Percentiles rank a stretch among this genome's conserved stretches.
Evolutionary conservation across 2,113 vertebrate species (phyloP).

Genomic region (Dermatemys mawii): DNA sequence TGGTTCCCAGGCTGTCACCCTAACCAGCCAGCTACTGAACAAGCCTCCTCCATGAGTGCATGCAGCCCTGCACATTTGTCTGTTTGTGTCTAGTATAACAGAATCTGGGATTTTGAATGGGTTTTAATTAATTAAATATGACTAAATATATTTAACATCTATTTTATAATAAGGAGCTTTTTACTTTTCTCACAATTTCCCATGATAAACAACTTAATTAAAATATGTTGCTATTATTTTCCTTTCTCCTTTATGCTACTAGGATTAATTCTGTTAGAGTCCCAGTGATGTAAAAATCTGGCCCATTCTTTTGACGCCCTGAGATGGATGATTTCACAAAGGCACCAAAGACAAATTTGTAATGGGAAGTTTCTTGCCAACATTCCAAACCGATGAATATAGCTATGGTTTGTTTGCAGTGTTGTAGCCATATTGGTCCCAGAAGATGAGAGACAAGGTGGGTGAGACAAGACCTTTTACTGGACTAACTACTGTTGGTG

Average conservation of each 20-base stretch:
- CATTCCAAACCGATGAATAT: constrained; percentile 18
- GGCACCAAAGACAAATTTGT: constrained; percentile 18
- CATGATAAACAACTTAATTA: not conserved
- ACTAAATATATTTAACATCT: not conserved
- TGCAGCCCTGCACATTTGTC: not conserved
- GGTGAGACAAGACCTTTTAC: not conserved
- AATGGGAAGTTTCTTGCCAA: constrained; percentile 8
- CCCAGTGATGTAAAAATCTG: not conserved
- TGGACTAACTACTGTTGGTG: not conserved
- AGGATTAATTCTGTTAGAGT: not conserved
- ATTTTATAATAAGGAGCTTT: not conserved
- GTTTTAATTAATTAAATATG: not conserved
- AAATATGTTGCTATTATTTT: not conserved
- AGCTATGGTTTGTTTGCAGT: not conserved
- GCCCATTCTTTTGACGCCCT: not conserved
- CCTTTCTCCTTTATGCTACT: not conserved
- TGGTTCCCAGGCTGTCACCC: constrained; percentile 3
- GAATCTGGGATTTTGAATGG: not conserved
- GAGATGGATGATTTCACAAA: constrained; percentile 8
- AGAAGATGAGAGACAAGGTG: not conserved
- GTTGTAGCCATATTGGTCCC: not conserved
- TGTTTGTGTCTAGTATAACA: not conserved
- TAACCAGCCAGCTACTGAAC: not conserved
- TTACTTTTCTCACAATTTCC: not conserved
- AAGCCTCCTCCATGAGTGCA: not conserved